phyloP scores from a whole-genome alignment of 2,113 vertebrate species.

The Lamprotornis superbus region DNA sequence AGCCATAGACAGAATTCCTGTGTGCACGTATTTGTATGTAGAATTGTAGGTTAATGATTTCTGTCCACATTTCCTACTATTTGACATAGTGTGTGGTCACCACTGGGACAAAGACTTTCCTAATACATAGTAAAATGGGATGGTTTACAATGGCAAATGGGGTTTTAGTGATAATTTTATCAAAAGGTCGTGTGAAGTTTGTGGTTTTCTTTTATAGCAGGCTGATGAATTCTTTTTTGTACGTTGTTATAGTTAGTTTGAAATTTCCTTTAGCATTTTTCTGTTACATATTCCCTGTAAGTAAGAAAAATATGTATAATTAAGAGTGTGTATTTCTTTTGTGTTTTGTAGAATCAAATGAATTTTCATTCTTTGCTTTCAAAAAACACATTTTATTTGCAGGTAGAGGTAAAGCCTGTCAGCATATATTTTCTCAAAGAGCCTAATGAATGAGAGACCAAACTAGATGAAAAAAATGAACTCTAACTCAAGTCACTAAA shows the following conservation, averaged over 20 bases:
- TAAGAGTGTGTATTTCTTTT: neutral
- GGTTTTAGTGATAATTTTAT: neutral
- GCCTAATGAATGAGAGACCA: neutral
- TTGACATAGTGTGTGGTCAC: neutral
- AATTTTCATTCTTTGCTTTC: neutral
- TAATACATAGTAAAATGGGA: neutral
- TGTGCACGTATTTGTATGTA: neutral
- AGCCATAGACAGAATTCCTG: neutral
- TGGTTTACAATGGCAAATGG: neutral
- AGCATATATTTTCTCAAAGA: neutral
- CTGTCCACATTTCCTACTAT: neutral
- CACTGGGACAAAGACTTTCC: neutral
- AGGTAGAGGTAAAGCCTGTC: neutral
- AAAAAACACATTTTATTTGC: neutral
- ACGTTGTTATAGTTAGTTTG: neutral
- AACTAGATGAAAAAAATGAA: neutral
- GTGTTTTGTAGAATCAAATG: neutral
- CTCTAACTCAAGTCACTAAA: neutral
- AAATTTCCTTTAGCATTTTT: neutral
- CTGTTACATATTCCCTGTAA: neutral
- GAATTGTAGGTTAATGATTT: neutral
- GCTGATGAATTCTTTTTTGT: neutral
- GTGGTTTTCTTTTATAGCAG: neutral
- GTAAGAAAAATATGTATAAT: neutral
- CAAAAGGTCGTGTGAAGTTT: neutral